phyloP scores from a whole-genome alignment of 2,113 vertebrate species.

The Clupea harengus region DNA sequence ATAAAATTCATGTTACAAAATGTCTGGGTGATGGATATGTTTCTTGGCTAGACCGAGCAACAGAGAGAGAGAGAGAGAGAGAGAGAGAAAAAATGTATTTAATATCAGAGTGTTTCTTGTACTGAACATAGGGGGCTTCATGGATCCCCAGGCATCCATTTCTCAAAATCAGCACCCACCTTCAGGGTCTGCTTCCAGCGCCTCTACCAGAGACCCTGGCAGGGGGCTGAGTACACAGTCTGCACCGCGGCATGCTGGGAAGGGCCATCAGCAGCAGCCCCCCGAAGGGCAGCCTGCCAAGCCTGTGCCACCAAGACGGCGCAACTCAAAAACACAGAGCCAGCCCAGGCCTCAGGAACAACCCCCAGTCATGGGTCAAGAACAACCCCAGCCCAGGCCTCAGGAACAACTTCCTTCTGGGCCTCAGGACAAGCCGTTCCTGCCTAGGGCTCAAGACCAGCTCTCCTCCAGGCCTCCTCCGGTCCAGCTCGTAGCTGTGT shows the following conservation, averaged over 20 bases:
- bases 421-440: not conserved
- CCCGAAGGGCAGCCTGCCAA: constrained; percentile 42
- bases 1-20: constrained; percentile 29
- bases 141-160: constrained; percentile 79
- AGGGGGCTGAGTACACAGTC: constrained; percentile 39
- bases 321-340: constrained; percentile 49
- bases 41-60: not conserved
- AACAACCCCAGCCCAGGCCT: not conserved
- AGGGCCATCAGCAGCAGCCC: constrained; percentile 53
- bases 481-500: not conserved
- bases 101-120: constrained; percentile 85
- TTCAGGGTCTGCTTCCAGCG: constrained; percentile 68
- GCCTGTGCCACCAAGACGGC: constrained; percentile 68
- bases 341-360: constrained; percentile 18
- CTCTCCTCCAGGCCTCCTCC: not conserved
- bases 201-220: constrained; percentile 15
- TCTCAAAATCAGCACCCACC: constrained; percentile 76
- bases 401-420: not conserved
- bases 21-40: constrained; percentile 8
- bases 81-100: constrained; percentile 42
- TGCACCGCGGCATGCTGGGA: not conserved
- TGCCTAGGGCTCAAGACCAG: not conserved
- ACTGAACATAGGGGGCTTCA: constrained; percentile 79
- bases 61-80: not conserved
- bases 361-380: not conserved